Base-by-base conservation (phyloP, 2,113 vertebrate genomes). In the Oryzias javanicus region DNA sequence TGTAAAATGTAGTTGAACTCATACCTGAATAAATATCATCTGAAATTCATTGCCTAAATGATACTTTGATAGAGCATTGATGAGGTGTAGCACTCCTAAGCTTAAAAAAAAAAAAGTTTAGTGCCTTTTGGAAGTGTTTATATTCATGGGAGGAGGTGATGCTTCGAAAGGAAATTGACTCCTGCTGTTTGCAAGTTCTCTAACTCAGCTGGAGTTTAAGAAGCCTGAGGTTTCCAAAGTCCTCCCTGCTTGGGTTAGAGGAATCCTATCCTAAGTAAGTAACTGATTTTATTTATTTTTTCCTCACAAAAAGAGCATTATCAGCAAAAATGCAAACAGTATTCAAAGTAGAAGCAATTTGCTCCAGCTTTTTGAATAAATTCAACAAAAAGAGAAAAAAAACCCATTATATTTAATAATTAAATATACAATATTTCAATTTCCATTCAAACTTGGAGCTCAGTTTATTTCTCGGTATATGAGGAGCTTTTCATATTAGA, bases 141-240 rank as follows among this genome's bases (percentile, higher is more conserved):
- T 79, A 76, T 76, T 72, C 74, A 82, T 61, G 45, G 68, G 71
- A 78, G 83, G 80, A 70, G 55, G 65, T 50, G 69, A 76, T 87
- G 70, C 82, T 79, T 85, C 76, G 63, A 82, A 81, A 83, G 78
- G 57, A 74, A 87, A 85, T 77, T 78, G 80, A 82, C 66, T 75
- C 84, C 77, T 65, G 82, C 83, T 85, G 84, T 81, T 83, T 74
- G 70, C 64, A 78, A 78, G 78, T 86, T 83, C 79, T 89, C 81
- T 55, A 53, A 75, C 85, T 56, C 85, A 78, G 81, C 63, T 74
- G 82, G 83, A 82, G 75, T 78, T 66, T 84, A 70, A 76, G 79
- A 68, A 81, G 81, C 84, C 80, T 44, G 40, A 49, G 73, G 75
- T 86, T 80, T 82, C 60, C 58, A 71, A 61, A 80, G 56, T 71